These are phyloP conservation scores for Pristionchus exspectatus DNA, from an alignment of 2,888 invertebrate genomes.

Conservation along the genomic window DNA sequence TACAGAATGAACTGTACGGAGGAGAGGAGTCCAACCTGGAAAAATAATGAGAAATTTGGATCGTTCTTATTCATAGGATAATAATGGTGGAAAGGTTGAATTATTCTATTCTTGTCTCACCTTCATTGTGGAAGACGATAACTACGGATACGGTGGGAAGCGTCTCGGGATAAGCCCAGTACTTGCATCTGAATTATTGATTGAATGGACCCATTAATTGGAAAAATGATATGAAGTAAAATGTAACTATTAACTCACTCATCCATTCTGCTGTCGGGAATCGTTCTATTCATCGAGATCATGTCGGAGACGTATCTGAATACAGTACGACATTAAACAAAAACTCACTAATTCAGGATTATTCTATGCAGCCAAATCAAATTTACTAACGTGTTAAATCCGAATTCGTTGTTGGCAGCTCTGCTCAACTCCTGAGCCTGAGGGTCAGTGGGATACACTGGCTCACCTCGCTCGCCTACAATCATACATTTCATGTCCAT, in stretches of 20 bases:
- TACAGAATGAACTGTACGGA: slow-evolving; percentile 92
- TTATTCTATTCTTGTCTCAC: not conserved
- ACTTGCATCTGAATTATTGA: slow-evolving; percentile 86
- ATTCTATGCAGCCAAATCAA: not conserved
- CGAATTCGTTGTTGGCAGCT: slow-evolving; percentile 93
- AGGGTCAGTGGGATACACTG: slow-evolving; percentile 82
- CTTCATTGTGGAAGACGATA: slow-evolving; percentile 91
- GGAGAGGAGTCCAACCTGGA: slow-evolving; percentile 88
- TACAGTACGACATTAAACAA: not conserved
- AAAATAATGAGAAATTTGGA: not conserved
- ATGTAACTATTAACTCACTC: slow-evolving; percentile 83
- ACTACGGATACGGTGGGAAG: slow-evolving; percentile 94
- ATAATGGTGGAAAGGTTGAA: not conserved
- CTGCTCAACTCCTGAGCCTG: slow-evolving; percentile 87
- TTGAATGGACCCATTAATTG: not conserved
- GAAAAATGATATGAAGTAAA: not conserved
- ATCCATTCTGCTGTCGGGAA: slow-evolving; percentile 91
- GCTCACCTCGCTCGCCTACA: slow-evolving; percentile 73
- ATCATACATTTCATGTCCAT: not conserved
- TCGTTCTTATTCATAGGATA: not conserved
- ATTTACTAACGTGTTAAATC: slow-evolving; percentile 93
- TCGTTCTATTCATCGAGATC: slow-evolving; percentile 91
- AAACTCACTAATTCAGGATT: not conserved
- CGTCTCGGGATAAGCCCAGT: slow-evolving; percentile 94
- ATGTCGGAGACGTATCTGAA: slow-evolving; percentile 89